Evolutionary conservation across 1,140 invertebrate genomes (phyloP), one percentile per base, ranked within the genome.

Genomic region (Zaprionus africanus): DNA sequence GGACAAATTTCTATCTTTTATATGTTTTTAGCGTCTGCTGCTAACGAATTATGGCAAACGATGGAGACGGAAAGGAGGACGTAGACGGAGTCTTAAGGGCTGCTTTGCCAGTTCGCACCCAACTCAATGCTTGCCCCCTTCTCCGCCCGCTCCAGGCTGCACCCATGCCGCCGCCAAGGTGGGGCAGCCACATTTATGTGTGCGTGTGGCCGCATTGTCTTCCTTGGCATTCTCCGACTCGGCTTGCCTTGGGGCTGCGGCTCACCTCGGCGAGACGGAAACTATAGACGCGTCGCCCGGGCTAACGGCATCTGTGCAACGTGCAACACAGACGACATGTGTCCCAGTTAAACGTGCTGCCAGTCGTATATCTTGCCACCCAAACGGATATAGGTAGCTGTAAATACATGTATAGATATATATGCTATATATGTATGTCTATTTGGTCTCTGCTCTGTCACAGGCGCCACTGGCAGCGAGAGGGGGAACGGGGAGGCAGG

Each of bases 1-100:
- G 83, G 83, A 87, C 77, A 80, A 87, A 87, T 87, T 87, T 82
- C 67, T 82, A 79, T 79, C 82, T 87, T 87, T 86, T 86, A 82
- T 86, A 81, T 82, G 11, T 76, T 64, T 69, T 71, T 67, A 58
- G 61, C 41, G 79, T 86, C 82, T 86, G 82, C 76, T 36, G 70
- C 63, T 85, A 78, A 85, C 68, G 58, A 86, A 86, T 86, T 86
- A 77, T 79, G 76, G 54, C 82, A 67, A 51, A 63, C 49, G 36
- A 60, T 38, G 58, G 34, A 46, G 7, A 24, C 15, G n/a, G 5
- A 4, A 38, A 58, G 54, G 28, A 9, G 28, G 6, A 34, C 0
- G 9, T 34, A 34, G 31, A 34, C 31, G 9, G 31, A 34, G 59
- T 24, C 41, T 58, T 46, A 38, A 58, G 67, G 34, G 58, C 59